Conservation (phyloP, 2,888 invertebrate genomes). For the Drosophila neotestacea region DNA sequence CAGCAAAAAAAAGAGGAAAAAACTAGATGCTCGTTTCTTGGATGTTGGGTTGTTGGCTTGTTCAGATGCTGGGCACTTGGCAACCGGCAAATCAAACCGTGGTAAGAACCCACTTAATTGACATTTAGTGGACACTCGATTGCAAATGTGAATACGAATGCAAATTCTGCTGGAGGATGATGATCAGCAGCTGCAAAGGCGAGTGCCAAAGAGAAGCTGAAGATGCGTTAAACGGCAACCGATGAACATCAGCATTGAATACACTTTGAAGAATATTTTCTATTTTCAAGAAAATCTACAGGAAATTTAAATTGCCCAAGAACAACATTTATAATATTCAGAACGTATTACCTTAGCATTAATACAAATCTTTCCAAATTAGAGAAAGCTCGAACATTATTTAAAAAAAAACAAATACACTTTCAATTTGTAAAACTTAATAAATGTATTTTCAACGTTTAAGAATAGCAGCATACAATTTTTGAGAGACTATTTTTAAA, state of each 20-base stretch:
- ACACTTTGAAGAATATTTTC: constrained; percentile 1
- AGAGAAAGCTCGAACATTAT: too few relatives aligned
- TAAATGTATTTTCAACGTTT: too few relatives aligned
- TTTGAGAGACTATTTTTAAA: too few relatives aligned
- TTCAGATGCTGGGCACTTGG: constrained; percentile 50
- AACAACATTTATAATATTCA: too few relatives aligned
- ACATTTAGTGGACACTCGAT: constrained; percentile 83
- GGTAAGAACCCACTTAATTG: constrained; percentile 81
- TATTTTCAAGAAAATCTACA: too few relatives aligned
- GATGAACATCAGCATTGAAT: constrained; percentile 63
- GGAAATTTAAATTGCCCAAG: too few relatives aligned
- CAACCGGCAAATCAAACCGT: constrained; percentile 72
- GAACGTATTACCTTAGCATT: too few relatives aligned
- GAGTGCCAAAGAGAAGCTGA: constrained; percentile 63
- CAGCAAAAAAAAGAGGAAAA: constrained; percentile 11
- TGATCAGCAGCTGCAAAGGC: constrained; percentile 35
- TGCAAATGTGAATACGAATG: constrained; percentile 58
- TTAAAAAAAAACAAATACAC: too few relatives aligned
- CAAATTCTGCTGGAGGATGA: constrained; percentile 22
- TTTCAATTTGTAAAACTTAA: too few relatives aligned
- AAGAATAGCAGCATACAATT: too few relatives aligned
- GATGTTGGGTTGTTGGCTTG: neutral
- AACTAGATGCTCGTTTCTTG: constrained; percentile 23
- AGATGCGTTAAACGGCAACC: constrained; percentile 65
- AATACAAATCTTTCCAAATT: too few relatives aligned